Base-by-base conservation (phyloP, 1,140 invertebrate genomes). In the Campoletis sonorensis region DNA sequence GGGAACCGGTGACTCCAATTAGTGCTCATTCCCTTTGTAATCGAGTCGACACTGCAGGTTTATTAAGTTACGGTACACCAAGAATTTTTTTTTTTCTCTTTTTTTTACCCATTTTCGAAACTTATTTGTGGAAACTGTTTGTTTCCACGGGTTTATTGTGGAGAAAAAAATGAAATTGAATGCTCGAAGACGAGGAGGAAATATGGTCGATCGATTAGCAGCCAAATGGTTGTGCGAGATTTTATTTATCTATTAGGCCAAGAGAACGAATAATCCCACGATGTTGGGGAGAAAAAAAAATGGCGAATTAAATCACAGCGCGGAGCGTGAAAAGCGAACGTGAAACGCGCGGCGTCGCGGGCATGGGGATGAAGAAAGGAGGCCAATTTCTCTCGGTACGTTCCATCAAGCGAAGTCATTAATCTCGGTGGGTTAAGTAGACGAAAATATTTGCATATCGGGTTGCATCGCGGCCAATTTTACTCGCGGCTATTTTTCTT, bases 361-460 rank as follows among this genome's bases (percentile, higher is more conserved):
- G n/a, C 2, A 27, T 4, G 18, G 21, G 37, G 72, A 75, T 30
- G 8, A 61, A 54, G 8, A 61, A 54, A 10, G 18, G 21, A 67
- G 8, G 33, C 33, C 72, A 72, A 80, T 75, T 30, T 54, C 51
- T 54, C 51, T 54, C 51, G 16, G 51, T 54, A 54, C 45, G 30
- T 27, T 75, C 78, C 83, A 82, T 84, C 79, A 81, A 81, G 61
- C 75, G 83, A 75, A 79, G 82, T 86, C 87, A 89, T 89, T 89
- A 88, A 89, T 89, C 88, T 88, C 86, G 70, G 81, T 80, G 71
- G 37, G 83, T 87, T 87, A 83, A 83, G 68, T 80, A 70, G 82
- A 68, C 78, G 80, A 83, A 88, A 89, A 89, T 89, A 89, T 89
- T 89, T 87, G 88, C 88, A 89, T 89, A 89, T 89, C 87, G 88